Conservation (phyloP, 2,888 invertebrate genomes). For the Neuroscelio doddi region DNA sequence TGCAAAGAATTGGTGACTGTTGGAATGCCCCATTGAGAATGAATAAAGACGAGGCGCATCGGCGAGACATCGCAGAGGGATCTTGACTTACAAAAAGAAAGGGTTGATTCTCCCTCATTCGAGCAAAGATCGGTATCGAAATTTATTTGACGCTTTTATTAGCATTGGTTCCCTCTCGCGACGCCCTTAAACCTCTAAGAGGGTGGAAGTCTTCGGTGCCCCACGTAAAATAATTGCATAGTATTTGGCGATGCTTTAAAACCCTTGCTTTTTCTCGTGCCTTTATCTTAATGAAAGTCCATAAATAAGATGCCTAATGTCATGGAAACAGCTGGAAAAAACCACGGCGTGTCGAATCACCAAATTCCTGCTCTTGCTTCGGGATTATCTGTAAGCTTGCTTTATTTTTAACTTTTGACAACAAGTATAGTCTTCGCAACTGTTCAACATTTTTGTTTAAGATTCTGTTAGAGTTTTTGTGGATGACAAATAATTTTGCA, state of each 20-base stretch:
- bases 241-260: constrained; percentile 64
- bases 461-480: too few relatives aligned
- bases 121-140: constrained; percentile 66
- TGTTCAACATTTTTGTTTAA: too few relatives aligned
- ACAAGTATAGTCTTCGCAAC: too few relatives aligned
- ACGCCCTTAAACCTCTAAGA: constrained; percentile 51
- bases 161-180: constrained; percentile 58
- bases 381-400: constrained; percentile 17
- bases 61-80: constrained; percentile 51
- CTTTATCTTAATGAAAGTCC: constrained; percentile 71
- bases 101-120: constrained; percentile 54
- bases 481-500: too few relatives aligned
- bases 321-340: constrained; percentile 64
- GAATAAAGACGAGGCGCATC: constrained; percentile 53
- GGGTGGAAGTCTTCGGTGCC: constrained; percentile 50
- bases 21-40: constrained; percentile 55
- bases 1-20: constrained; percentile 52
- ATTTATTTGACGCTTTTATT: constrained; percentile 70
- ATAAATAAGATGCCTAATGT: constrained; percentile 71
- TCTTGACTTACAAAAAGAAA: constrained; percentile 57
- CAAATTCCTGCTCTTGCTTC: constrained; percentile 22
- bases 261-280: constrained; percentile 63
- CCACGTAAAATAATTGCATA: constrained; percentile 67
- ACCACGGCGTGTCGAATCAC: constrained; percentile 55
- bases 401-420: too few relatives aligned